Conservation (phyloP, 1,140 invertebrate genomes). For the Bombus superbus region DNA sequence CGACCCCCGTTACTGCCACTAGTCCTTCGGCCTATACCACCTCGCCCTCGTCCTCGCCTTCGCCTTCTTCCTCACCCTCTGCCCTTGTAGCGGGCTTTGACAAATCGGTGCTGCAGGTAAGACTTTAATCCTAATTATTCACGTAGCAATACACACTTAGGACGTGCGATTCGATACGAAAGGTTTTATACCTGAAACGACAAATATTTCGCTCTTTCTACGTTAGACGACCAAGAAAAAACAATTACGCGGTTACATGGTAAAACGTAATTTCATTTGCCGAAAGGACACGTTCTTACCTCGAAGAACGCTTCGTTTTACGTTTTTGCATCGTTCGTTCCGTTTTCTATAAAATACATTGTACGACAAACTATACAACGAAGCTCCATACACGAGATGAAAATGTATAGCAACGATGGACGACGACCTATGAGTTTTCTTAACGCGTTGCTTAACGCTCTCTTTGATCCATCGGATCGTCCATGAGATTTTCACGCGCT, state of each 20-base stretch:
- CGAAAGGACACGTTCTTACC: no score
- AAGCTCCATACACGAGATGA: neutral
- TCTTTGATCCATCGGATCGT: neutral
- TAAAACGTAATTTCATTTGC: no score
- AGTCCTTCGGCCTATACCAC: conserved; percentile 64
- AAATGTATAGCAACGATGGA: neutral
- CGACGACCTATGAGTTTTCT: neutral
- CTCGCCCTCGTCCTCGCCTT: conserved; percentile 64
- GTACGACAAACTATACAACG: neutral
- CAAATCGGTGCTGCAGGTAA: conserved; percentile 86
- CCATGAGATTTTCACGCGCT: neutral
- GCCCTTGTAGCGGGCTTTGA: conserved; percentile 85
- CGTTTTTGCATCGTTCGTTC: neutral
- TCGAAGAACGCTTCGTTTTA: no score
- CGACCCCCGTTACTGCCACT: conserved; percentile 66
- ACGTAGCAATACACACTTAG: neutral
- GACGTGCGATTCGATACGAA: neutral
- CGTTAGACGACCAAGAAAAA: no score
- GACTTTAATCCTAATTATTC: conserved; percentile 6
- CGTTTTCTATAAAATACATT: neutral
- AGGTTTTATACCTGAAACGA: accelerated
- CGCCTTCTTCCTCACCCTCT: conserved; percentile 71
- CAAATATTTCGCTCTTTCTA: neutral
- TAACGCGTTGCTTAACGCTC: no score
- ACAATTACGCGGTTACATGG: no score